Conservation (phyloP, 1,140 invertebrate genomes). For the Kradibia gibbosae region DNA sequence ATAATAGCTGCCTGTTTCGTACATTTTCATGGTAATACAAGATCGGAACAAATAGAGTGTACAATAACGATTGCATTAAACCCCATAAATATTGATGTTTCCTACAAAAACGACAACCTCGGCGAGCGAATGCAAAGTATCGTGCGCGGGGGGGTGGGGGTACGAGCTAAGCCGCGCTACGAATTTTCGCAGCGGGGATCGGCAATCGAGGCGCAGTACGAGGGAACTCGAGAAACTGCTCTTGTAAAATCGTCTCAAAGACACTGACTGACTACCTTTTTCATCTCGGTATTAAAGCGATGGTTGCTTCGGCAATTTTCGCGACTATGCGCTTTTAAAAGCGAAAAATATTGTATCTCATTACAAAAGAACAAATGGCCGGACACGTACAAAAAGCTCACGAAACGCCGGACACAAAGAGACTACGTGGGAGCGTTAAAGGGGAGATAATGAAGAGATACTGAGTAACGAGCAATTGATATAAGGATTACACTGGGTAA, state of each 20-base stretch:
- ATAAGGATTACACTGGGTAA: not conserved
- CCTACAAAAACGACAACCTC: constrained; percentile 69
- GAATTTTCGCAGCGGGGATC: not conserved
- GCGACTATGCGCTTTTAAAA: not conserved
- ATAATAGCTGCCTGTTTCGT: constrained; percentile 72
- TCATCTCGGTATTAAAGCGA: not conserved
- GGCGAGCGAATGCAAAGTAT: constrained; percentile 66
- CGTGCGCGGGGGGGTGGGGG: not conserved
- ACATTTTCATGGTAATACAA: constrained; percentile 74
- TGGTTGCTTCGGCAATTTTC: not conserved
- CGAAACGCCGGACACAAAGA: not conserved
- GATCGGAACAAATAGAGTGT: constrained; percentile 73
- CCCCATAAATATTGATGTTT: constrained; percentile 74
- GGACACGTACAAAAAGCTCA: too few relatives aligned
- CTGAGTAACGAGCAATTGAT: not conserved
- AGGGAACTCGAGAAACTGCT: constrained; percentile 19
- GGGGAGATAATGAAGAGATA: not conserved
- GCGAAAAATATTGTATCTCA: not conserved
- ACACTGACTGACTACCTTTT: constrained; percentile 55
- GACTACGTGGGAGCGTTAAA: not conserved
- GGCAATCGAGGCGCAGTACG: not conserved
- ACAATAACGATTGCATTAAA: constrained; percentile 72
- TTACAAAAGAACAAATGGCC: not conserved
- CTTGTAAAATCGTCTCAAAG: constrained; percentile 43
- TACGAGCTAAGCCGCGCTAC: not conserved